Evolutionary conservation across 2,888 invertebrate species (phyloP).

Genomic region (Nephrotoma appendiculata): DNA sequence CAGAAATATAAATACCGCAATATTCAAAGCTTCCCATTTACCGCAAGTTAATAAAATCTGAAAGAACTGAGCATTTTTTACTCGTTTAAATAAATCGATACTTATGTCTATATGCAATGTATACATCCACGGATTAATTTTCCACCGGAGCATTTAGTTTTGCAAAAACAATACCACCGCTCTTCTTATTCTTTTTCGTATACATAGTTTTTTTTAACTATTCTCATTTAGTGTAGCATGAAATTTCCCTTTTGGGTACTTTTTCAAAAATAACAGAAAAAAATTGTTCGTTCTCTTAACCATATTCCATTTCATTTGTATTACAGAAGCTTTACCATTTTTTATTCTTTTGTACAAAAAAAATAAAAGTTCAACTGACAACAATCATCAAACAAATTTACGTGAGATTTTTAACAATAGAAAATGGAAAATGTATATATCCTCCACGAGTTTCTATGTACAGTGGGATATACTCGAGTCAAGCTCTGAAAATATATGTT

Average conservation of each 20-base stretch:
- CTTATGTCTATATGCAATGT: background rate
- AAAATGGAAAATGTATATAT: background rate
- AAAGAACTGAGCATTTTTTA: too few species aligned
- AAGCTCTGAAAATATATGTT: background rate
- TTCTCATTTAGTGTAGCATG: constrained; percentile 1
- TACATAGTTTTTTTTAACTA: background rate
- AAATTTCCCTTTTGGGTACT: constrained; percentile 4
- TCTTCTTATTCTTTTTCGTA: background rate
- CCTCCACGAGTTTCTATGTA: background rate
- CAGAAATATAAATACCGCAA: too few species aligned
- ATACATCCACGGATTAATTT: background rate
- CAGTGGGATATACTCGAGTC: background rate
- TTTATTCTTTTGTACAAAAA: background rate
- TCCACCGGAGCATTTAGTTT: background rate
- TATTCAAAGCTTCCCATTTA: too few species aligned
- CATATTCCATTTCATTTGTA: background rate
- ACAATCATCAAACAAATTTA: constrained; percentile 1
- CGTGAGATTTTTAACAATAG: constrained; percentile 2
- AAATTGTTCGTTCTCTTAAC: background rate
- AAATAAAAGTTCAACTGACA: background rate
- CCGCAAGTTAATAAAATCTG: too few species aligned
- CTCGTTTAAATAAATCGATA: too few species aligned
- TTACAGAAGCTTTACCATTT: background rate
- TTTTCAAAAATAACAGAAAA: background rate
- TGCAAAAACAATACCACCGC: background rate